phyloP scores from a whole-genome alignment of 2,888 invertebrate species.

The Plagiodera versicolora region DNA sequence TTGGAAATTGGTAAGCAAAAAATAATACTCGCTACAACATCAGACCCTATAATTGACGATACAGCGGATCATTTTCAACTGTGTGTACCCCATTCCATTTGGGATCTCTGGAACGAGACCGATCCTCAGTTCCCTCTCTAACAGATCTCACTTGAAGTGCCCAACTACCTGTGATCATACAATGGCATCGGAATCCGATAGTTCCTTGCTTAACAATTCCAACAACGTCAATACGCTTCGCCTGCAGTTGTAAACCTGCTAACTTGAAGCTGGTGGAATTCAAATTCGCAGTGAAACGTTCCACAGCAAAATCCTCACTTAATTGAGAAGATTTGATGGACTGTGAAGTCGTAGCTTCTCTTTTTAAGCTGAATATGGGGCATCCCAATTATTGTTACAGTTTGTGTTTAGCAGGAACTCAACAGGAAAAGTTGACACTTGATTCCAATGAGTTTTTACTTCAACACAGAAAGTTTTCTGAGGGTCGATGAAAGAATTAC shows the following conservation, averaged over 20 bases:
- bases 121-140: not conserved
- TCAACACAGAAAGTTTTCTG: too few relatives aligned
- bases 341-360: constrained; percentile 27
- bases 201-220: not conserved
- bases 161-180: not conserved
- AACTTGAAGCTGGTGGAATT: constrained; percentile 4
- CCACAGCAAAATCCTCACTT: constrained; percentile 16
- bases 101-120: too few relatives aligned
- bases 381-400: too few relatives aligned
- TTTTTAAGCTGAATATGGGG: too few relatives aligned
- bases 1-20: constrained; percentile 84
- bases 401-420: too few relatives aligned
- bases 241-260: not conserved
- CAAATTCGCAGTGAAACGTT: not conserved
- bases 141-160: not conserved
- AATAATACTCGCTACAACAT: too few relatives aligned
- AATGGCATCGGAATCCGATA: not conserved
- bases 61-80: too few relatives aligned
- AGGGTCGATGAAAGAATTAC: too few relatives aligned
- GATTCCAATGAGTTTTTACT: too few relatives aligned
- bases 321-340: constrained; percentile 31
- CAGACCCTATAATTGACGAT: too few relatives aligned
- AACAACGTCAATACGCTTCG: constrained; percentile 4
- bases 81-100: too few relatives aligned
- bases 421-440: too few relatives aligned